A percentile compares a stretch with the other conserved stretches of the same genome.
phyloP scores from a whole-genome alignment of 2,888 invertebrate species.

The Archaeoteleia sp. region DNA sequence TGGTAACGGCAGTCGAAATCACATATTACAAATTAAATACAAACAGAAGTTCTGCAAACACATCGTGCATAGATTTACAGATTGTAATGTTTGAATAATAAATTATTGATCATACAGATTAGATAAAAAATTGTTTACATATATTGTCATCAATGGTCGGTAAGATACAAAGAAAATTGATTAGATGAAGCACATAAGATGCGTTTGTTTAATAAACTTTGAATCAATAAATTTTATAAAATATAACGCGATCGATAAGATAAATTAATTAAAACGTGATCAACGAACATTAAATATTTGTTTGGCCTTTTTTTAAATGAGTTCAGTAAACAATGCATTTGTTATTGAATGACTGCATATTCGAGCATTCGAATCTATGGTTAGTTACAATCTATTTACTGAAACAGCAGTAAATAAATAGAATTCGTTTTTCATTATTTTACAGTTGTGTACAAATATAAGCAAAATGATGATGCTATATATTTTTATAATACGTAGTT shows the following conservation, averaged over 20 bases:
- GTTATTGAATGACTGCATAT: no score
- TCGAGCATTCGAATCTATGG: conserved; percentile 19
- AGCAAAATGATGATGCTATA: no score
- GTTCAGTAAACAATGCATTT: conserved; percentile 34
- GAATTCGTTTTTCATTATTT: no score
- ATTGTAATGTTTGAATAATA: conserved; percentile 33
- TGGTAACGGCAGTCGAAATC: conserved; percentile 1
- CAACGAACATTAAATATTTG: conserved; percentile 41
- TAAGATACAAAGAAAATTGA: conserved; percentile 42
- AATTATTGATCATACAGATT: conserved; percentile 45
- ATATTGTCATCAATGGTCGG: conserved; percentile 33
- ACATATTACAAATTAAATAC: conserved; percentile 11
- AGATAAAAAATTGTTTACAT: conserved; percentile 43
- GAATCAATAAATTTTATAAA: conserved; percentile 33
- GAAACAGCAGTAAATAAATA: no score
- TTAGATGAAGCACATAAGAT: conserved; percentile 50
- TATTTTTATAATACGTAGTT: no score
- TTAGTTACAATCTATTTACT: no score
- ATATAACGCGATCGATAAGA: conserved; percentile 43
- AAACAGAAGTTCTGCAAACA: conserved; percentile 34
- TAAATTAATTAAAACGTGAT: conserved; percentile 46
- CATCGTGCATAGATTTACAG: conserved; percentile 38
- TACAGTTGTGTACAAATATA: no score
- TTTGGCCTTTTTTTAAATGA: conserved; percentile 18
- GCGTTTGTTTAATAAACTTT: conserved; percentile 37